Base-by-base conservation (phyloP, 2,888 invertebrate species). In the Stictocephala bisonia region DNA sequence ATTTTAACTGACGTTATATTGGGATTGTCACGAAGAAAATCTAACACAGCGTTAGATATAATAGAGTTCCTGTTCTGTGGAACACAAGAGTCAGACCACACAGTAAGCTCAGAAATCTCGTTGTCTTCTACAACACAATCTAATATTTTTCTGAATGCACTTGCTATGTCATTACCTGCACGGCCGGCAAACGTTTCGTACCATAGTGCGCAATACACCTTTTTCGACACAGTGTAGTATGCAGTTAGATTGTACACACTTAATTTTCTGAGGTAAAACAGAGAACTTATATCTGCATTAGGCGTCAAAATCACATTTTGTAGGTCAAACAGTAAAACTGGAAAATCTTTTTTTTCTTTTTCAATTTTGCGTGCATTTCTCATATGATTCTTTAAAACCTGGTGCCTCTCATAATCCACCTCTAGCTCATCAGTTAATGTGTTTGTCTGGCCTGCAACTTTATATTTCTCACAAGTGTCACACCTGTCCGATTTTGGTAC, bases 171-270 rank as follows among this genome's bases (percentile, higher is more conserved):
- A 7, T 66, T 66, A 9, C 66, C 66, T 22, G 40, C 11, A 20
- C 41, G 15, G 3, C 66, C 66, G 13, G 66, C 15, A 6, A 66
- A 24, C 2, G 22, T 41, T 20, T 66, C 41, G 15, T 40, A 24
- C 67, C 67, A 67, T 40, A 41, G 11, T 3, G 27, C 66, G 44
- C 67, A 67, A 13, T 67, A 67, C 7, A 67, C 67, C 15, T 44
- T 67, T 66, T 67, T 67, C n/a, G 24, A 48, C 3, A 67, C n/a
- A 41, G 66, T 40, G 26, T 24, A 67, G 44, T 67, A 67, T 20
- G 48, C 67, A 22, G 48, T 44, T 11, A 67, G 29, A 26, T 48
- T 67, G 18, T 67, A 67, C 3, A 67, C n/a, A 26, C 27, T 66
- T 15, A 66, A 41, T 41, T 66, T 66, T 15, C 41, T 40, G 3